Percentiles rank a stretch among this genome's conserved stretches.
These are phyloP conservation scores for Anticlea derivata DNA, from an alignment of 2,888 invertebrate genomes.

Conservation along the genomic window DNA sequence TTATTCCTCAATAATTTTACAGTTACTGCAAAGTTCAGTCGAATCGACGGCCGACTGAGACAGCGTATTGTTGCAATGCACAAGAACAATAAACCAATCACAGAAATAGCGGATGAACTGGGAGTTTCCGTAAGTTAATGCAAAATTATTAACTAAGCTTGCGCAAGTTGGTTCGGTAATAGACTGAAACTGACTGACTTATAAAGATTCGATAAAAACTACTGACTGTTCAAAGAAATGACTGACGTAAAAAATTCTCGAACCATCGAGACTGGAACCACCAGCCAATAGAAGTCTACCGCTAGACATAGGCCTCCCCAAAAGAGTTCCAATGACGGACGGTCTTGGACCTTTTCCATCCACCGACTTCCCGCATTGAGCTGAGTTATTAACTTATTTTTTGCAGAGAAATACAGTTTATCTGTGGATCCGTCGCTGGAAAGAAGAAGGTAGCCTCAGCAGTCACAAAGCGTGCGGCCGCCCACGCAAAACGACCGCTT, in stretches of 20 bases:
- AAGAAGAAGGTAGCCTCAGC: slow-evolving; percentile 23
- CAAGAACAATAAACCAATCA: slow-evolving; percentile 21
- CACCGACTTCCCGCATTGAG: too few relatives aligned
- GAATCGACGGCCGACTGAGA: slow-evolving; percentile 11
- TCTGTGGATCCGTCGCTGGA: slow-evolving; percentile 26
- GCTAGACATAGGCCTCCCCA: too few relatives aligned
- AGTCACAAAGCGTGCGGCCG: slow-evolving; percentile 20
- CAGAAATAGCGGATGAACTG: slow-evolving; percentile 20
- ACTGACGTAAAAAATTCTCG: too few relatives aligned
- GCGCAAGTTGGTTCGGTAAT: too few relatives aligned
- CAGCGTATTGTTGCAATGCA: slow-evolving; percentile 23
- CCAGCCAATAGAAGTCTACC: too few relatives aligned
- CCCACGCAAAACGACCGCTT: slow-evolving; percentile 22
- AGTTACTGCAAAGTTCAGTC: slow-evolving; percentile 16
- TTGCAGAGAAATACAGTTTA: slow-evolving; percentile 24
- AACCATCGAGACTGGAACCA: too few relatives aligned
- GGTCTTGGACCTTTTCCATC: too few relatives aligned
- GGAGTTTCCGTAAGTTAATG: slow-evolving; percentile 24
- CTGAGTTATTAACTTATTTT: too few relatives aligned
- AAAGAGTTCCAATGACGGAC: too few relatives aligned
- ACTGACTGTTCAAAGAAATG: too few relatives aligned
- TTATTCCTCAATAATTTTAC: slow-evolving; percentile 3
- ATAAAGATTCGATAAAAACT: too few relatives aligned
- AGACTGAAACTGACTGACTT: too few relatives aligned
- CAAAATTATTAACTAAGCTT: background rate